These are phyloP conservation scores for Saxidomus purpurata DNA, from an alignment of 1,140 invertebrate species.

Conservation along the genomic window DNA sequence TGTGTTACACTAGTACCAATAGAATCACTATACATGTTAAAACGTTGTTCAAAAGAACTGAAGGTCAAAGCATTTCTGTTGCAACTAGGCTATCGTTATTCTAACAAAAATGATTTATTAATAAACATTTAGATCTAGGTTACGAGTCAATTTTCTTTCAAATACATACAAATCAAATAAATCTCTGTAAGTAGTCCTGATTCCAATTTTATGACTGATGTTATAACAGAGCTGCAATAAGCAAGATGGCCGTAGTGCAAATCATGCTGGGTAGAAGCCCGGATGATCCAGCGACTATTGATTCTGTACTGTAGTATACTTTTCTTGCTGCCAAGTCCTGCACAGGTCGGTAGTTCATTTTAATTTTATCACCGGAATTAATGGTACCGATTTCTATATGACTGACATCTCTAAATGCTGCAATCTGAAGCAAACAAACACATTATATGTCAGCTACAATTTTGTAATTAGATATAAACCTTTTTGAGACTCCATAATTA, in stretches of 20 bases:
- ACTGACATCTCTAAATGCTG: not conserved
- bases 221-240: not conserved
- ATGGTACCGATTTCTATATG: not conserved
- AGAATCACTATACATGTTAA: too few species aligned
- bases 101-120: too few species aligned
- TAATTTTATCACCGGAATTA: not conserved
- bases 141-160: too few species aligned
- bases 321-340: not conserved
- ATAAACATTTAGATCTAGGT: too few species aligned
- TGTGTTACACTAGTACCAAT: too few species aligned
- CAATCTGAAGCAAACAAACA: slow-evolving; percentile 24
- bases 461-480: not conserved
- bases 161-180: too few species aligned
- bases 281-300: not conserved
- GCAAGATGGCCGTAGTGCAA: not conserved
- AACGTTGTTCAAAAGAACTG: too few species aligned
- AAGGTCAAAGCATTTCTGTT: too few species aligned
- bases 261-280: not conserved
- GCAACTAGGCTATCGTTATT: too few species aligned
- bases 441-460: not conserved
- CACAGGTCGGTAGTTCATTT: slow-evolving; percentile 35
- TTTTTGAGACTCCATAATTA: not conserved
- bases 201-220: too few species aligned
- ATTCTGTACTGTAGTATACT: slow-evolving; percentile 7
- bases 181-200: too few species aligned